Conservation (phyloP, 2,888 invertebrate species). For the Drosophila ezoana region DNA sequence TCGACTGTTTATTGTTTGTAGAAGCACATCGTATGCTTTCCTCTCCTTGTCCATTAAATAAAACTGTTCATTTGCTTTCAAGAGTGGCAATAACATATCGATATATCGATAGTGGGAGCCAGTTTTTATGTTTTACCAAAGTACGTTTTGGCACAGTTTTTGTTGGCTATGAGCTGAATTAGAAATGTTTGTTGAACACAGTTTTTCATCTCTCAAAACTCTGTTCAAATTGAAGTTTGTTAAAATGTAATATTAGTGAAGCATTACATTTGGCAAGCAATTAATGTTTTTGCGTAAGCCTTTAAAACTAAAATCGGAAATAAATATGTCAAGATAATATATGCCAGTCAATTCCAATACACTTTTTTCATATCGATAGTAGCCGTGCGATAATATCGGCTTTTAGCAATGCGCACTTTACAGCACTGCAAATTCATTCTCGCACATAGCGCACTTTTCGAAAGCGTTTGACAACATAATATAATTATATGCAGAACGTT, state of each 20-base stretch:
- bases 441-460: conserved; percentile 13
- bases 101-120: conserved; percentile 21
- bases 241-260: not conserved
- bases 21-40: conserved; percentile 40
- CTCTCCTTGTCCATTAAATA: conserved; percentile 62
- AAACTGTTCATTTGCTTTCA: conserved; percentile 1
- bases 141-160: not conserved
- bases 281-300: too few relatives aligned
- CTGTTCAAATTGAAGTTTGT: not conserved
- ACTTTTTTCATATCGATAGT: not conserved
- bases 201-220: not conserved
- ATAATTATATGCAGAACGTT: not conserved
- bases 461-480: not conserved
- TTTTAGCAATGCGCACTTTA: not conserved
- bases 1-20: conserved; percentile 31
- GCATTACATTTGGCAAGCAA: too few relatives aligned
- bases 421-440: not conserved
- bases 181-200: not conserved
- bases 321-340: not conserved
- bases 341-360: not conserved
- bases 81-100: conserved; percentile 12
- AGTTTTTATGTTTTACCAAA: not conserved
- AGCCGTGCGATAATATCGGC: not conserved
- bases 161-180: not conserved
- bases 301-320: not conserved